phyloP scores from a whole-genome alignment of 92 coral and sea anemone species.

The Umimayanthus chanpuru region DNA sequence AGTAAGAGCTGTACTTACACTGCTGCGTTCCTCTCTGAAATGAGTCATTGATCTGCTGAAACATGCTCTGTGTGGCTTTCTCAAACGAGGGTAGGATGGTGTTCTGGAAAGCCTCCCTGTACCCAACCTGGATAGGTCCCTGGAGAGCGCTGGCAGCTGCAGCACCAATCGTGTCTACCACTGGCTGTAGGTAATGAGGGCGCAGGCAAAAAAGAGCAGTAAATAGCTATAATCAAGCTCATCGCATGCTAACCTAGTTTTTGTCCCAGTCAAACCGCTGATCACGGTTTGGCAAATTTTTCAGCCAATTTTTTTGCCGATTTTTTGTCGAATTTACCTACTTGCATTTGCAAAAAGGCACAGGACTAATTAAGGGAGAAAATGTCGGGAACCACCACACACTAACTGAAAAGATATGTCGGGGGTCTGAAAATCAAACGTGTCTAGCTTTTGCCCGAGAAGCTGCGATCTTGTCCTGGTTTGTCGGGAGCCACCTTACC shows the following conservation, averaged over 20 bases:
- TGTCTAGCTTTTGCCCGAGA: too few species aligned
- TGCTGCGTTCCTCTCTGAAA: slow-evolving; percentile 95
- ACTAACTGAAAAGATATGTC: too few species aligned
- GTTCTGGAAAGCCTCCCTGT: slow-evolving; percentile 84
- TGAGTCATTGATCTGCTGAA: slow-evolving; percentile 85
- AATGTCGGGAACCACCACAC: too few species aligned
- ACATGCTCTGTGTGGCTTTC: slow-evolving; percentile 88
- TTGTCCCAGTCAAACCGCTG: background rate
- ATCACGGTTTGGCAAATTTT: too few species aligned
- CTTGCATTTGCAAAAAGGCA: too few species aligned
- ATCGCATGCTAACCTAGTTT: background rate
- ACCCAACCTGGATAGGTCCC: slow-evolving; percentile 78
- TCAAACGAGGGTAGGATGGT: slow-evolving; percentile 91
- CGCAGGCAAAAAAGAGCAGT: background rate
- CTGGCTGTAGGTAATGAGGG: slow-evolving; percentile 58
- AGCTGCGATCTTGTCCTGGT: too few species aligned
- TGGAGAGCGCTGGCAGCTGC: slow-evolving; percentile 86
- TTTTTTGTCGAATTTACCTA: too few species aligned
- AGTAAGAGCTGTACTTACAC: slow-evolving; percentile 64
- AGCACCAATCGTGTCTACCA: slow-evolving; percentile 88
- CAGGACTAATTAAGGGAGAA: too few species aligned
- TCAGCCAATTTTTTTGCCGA: too few species aligned
- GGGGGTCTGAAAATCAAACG: too few species aligned
- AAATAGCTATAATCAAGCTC: background rate
- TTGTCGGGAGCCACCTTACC: too few species aligned